phyloP scores from a whole-genome alignment of 1,140 invertebrate genomes.

The Agraylea sexmaculata region DNA sequence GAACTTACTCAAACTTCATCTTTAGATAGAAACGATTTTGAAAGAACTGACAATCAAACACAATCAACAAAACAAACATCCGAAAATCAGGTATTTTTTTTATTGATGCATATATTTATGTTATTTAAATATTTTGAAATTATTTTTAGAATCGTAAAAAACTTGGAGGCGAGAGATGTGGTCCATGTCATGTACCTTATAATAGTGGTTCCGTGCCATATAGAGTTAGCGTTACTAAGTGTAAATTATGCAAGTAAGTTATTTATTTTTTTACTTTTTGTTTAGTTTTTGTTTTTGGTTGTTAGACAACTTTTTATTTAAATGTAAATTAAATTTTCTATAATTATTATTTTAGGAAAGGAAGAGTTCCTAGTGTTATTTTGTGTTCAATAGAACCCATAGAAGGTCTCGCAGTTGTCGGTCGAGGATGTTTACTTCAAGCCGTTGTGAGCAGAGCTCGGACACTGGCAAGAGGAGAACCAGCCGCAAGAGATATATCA shows the following conservation, averaged over 20 bases:
- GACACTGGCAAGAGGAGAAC: conserved; percentile 68
- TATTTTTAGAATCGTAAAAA: conserved; percentile 8
- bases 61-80: conserved; percentile 10
- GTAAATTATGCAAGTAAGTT: conserved; percentile 55
- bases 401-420: conserved; percentile 57
- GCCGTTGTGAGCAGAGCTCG: conserved; percentile 70
- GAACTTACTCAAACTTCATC: conserved; percentile 19
- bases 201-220: conserved; percentile 58
- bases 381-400: conserved; percentile 83
- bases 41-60: conserved; percentile 13
- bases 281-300: conserved; percentile 22
- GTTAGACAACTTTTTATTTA: too few relatives aligned
- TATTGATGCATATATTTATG: background rate
- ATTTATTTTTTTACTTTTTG: background rate
- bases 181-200: conserved; percentile 73
- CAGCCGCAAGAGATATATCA: conserved; percentile 88
- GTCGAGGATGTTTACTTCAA: conserved; percentile 63
- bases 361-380: conserved; percentile 80
- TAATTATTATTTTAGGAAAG: conserved; percentile 44
- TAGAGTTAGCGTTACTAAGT: conserved; percentile 43
- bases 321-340: conserved; percentile 7
- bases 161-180: conserved; percentile 24
- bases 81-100: conserved; percentile 13
- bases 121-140: conserved; percentile 1
- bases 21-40: conserved; percentile 20